Evolutionary conservation across 2,113 vertebrate species (phyloP).

Genomic region (Serilophus lunatus): DNA sequence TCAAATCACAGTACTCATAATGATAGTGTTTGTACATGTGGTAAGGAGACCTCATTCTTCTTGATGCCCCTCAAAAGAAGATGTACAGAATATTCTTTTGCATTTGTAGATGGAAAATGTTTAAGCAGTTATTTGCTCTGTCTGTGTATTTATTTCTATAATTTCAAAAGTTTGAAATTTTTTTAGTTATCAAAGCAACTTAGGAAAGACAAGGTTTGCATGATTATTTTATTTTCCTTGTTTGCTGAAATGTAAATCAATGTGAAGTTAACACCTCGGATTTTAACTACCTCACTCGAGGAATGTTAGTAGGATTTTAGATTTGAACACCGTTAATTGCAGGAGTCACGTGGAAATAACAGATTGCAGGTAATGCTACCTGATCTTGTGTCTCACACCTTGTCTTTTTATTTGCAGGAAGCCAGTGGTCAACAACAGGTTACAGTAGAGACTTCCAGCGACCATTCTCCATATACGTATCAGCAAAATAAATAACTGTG

Average conservation of each 20-base stretch:
- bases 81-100: neutral
- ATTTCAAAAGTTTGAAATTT: neutral
- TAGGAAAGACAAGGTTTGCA: neutral
- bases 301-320: neutral
- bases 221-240: neutral
- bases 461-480: conserved; percentile 94
- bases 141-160: neutral
- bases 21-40: neutral
- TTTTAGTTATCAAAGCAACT: neutral
- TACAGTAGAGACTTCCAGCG: conserved; percentile 88
- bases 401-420: conserved; percentile 79
- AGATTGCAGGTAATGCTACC: neutral
- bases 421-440: conserved; percentile 89
- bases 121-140: neutral
- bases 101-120: neutral
- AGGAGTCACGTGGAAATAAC: neutral
- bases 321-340: neutral
- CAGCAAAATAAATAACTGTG: conserved; percentile 94
- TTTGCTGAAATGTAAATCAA: neutral
- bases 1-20: neutral
- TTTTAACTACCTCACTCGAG: neutral
- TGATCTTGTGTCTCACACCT: conserved; percentile 12
- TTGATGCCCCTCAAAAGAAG: neutral
- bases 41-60: neutral
- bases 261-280: neutral